Evolutionary conservation across 1,140 invertebrate genomes (phyloP).

Genomic region (Drosophila biarmipes): DNA sequence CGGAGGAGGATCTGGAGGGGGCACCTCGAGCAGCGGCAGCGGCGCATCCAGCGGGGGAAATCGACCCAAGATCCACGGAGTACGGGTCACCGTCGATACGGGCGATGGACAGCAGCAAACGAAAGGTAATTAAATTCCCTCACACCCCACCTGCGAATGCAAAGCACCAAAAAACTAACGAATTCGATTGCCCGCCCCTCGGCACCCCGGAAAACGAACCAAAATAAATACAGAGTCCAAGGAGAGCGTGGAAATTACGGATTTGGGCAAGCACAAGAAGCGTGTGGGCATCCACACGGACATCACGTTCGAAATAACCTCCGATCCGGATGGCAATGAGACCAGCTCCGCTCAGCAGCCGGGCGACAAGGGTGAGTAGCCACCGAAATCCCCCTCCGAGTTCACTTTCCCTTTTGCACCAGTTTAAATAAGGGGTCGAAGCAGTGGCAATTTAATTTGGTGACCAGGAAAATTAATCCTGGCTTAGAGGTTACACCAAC

Average conservation of each 20-base stretch:
- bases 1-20: not conserved
- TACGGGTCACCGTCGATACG: slow-evolving; percentile 84
- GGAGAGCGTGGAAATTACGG: slow-evolving; percentile 83
- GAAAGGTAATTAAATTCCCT: slow-evolving; percentile 80
- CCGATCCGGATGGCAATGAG: slow-evolving; percentile 76
- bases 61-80: slow-evolving; percentile 83
- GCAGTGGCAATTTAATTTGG: not conserved
- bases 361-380: slow-evolving; percentile 72
- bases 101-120: slow-evolving; percentile 79
- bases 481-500: not conserved
- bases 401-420: slow-evolving; percentile 24
- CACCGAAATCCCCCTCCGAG: not conserved
- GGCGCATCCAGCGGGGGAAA: slow-evolving; percentile 49
- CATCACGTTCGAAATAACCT: slow-evolving; percentile 84
- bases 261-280: slow-evolving; percentile 82
- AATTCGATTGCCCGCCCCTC: slow-evolving; percentile 28
- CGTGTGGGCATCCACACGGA: slow-evolving; percentile 84
- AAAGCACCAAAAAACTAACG: slow-evolving; percentile 41
- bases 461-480: not conserved
- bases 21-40: not conserved
- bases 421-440: not conserved
- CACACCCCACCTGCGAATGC: slow-evolving; percentile 13
- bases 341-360: slow-evolving; percentile 77
- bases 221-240: slow-evolving; percentile 70
- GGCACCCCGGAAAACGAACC: slow-evolving; percentile 1